Percentiles rank a stretch among this genome's conserved stretches.
phyloP scores from a whole-genome alignment of 2,797 vertebrate genomes.

The Setipinna tenuifilis region DNA sequence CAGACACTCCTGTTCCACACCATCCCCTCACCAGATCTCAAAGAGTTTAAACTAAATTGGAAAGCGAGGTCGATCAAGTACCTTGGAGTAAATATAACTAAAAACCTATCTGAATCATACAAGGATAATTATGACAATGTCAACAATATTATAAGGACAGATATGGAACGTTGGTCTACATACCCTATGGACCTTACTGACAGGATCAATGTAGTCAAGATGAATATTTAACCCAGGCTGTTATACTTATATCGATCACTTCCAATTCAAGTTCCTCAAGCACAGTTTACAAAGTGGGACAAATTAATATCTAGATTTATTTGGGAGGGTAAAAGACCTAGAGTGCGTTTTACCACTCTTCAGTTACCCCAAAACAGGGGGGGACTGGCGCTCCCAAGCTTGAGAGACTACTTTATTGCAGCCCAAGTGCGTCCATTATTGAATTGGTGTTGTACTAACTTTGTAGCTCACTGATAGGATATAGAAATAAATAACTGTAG shows the following conservation, averaged over 20 bases:
- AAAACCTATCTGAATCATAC: neutral
- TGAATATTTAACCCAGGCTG: conserved; percentile 19
- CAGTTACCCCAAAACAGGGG: no score
- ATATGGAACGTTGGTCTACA: neutral
- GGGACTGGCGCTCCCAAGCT: no score
- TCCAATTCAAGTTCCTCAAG: conserved; percentile 9
- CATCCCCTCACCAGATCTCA: neutral
- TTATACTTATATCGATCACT: conserved; percentile 25
- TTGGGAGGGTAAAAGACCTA: conserved; percentile 29
- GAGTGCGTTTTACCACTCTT: conserved; percentile 18
- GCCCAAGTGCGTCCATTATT: no score
- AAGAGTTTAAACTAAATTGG: neutral
- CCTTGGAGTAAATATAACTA: neutral
- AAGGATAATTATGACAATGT: neutral
- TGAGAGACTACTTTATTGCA: no score
- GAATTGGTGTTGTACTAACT: no score
- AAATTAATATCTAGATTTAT: conserved; percentile 32
- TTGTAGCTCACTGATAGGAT: no score
- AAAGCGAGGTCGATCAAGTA: neutral
- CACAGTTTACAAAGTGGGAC: neutral
- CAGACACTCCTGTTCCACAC: neutral
- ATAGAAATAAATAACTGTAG: no score
- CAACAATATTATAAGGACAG: neutral
- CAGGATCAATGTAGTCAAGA: neutral
- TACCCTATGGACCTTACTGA: neutral